Percentiles rank a stretch among this genome's conserved stretches.
Evolutionary conservation across 2,113 vertebrate genomes (phyloP).

Genomic region (Pseudopipra pipra): DNA sequence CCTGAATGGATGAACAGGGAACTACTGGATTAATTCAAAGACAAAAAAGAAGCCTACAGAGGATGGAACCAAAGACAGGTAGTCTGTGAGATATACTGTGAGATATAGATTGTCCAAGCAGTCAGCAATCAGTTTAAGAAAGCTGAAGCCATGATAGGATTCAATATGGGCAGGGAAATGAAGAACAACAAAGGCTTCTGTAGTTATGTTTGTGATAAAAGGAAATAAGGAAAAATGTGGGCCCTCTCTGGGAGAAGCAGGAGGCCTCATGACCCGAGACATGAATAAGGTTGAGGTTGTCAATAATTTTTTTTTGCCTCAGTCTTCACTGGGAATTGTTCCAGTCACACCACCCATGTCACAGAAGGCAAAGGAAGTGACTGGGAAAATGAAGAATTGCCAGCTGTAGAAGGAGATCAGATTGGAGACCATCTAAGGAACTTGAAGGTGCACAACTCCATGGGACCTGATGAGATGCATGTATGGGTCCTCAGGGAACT

Average conservation of each 20-base stretch:
- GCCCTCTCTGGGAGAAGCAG: not conserved
- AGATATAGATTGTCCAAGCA: not conserved
- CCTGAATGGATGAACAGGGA: not conserved
- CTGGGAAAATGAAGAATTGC: not conserved
- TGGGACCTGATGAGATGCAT: not conserved
- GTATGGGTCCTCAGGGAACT: not conserved
- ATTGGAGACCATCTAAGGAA: not conserved
- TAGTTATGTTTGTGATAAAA: too few species aligned
- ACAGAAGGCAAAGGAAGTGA: not conserved
- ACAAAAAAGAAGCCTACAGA: not conserved
- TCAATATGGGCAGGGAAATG: not conserved
- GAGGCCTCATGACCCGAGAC: not conserved
- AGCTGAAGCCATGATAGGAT: too few species aligned
- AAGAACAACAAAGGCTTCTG: not conserved
- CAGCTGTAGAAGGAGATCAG: not conserved
- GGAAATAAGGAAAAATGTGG: not conserved
- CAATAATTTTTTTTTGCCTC: not conserved
- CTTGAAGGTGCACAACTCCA: accelerated
- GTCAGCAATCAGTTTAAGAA: not conserved
- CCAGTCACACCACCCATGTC: not conserved
- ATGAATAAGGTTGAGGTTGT: not conserved
- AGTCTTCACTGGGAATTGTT: not conserved
- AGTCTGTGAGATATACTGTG: not conserved
- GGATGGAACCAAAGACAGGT: not conserved
- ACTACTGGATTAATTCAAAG: not conserved